Evolutionary conservation across 2,113 vertebrate genomes (phyloP).

Genomic region (Marcusenius ussheri): DNA sequence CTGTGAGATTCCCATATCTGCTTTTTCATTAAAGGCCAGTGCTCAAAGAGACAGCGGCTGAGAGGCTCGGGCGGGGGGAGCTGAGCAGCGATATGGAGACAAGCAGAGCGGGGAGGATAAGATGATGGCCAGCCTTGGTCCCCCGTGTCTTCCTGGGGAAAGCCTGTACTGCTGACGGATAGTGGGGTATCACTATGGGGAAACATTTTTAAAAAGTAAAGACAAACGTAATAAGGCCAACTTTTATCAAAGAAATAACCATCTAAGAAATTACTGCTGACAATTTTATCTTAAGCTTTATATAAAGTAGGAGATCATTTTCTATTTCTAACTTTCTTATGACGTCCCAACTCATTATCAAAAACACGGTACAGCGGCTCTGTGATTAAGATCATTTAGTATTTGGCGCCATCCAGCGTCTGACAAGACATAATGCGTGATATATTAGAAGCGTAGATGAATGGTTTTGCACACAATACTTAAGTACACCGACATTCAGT

Average conservation of each 20-base stretch:
- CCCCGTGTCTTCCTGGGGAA: neutral
- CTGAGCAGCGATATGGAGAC: neutral
- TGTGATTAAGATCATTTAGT: neutral
- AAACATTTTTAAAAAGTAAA: neutral
- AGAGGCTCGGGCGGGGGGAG: neutral
- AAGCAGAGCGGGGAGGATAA: neutral
- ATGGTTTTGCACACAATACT: neutral
- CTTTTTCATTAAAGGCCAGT: constrained; percentile 23
- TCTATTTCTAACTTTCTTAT: neutral
- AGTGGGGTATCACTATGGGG: neutral
- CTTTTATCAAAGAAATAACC: neutral
- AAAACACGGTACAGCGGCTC: neutral
- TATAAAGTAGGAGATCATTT: neutral
- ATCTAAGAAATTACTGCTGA: neutral
- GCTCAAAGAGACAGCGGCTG: neutral
- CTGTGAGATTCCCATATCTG: constrained; percentile 23
- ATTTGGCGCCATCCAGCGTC: constrained; percentile 8
- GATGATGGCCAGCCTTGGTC: neutral
- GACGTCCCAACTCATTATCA: neutral
- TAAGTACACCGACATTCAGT: neutral
- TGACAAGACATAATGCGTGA: neutral
- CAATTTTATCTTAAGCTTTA: neutral
- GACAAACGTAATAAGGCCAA: neutral
- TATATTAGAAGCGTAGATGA: neutral
- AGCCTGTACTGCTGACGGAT: neutral